Evolutionary conservation across 1,140 invertebrate genomes (phyloP).

Genomic region (Eueides isabella): DNA sequence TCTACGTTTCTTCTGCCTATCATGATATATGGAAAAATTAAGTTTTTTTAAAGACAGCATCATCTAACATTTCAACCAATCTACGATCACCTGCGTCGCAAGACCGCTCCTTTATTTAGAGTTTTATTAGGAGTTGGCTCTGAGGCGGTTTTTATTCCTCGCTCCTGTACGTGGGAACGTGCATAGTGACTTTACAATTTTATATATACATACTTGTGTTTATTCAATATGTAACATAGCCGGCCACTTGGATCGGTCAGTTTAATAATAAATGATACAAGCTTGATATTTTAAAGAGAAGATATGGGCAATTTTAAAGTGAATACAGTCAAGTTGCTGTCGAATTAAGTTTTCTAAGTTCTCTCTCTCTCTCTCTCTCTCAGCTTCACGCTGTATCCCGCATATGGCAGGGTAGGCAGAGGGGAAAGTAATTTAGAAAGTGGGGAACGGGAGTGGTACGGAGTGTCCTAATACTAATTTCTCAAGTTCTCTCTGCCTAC

Average conservation of each 20-base stretch:
- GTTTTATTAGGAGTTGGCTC: slow-evolving; percentile 69
- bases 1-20: too few species aligned
- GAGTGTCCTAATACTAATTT: too few species aligned
- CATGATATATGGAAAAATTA: too few species aligned
- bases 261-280: background rate
- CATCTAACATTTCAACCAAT: background rate
- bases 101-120: slow-evolving; percentile 71
- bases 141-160: slow-evolving; percentile 65
- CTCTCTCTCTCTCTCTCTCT: too few species aligned
- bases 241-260: slow-evolving; percentile 2
- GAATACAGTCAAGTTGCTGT: background rate
- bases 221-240: slow-evolving; percentile 35
- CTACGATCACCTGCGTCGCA: slow-evolving; percentile 53
- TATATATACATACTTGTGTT: slow-evolving; percentile 34
- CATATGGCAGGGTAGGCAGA: too few species aligned
- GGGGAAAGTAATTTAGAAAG: too few species aligned
- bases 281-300: background rate
- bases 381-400: too few species aligned
- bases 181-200: slow-evolving; percentile 64
- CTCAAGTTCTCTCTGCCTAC: too few species aligned
- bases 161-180: slow-evolving; percentile 72
- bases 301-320: background rate
- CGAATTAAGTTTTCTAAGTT: too few species aligned
- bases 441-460: too few species aligned
- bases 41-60: background rate